Conservation (phyloP, 2,797 vertebrate genomes). For the Okamejei kenojei region DNA sequence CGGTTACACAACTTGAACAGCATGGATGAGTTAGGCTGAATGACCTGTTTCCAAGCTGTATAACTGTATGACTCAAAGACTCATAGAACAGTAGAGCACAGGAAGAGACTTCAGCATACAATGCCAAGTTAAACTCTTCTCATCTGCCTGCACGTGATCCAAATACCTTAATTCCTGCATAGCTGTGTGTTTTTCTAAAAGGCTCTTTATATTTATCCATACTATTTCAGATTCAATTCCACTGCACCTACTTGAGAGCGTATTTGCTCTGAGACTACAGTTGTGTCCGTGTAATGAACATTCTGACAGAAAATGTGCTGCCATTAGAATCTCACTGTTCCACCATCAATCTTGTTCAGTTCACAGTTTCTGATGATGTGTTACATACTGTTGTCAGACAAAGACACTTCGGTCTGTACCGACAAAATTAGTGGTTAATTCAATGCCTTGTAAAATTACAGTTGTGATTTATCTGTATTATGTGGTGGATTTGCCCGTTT, state of each 20-base stretch:
- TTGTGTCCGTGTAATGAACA: neutral
- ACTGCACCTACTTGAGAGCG: neutral
- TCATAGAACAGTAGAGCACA: too few species aligned
- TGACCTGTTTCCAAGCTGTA: too few species aligned
- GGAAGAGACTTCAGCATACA: too few species aligned
- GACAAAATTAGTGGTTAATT: neutral
- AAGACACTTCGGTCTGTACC: neutral
- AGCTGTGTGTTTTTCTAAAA: too few species aligned
- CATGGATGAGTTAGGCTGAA: too few species aligned
- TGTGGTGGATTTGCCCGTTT: neutral
- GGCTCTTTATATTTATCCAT: neutral
- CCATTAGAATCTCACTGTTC: neutral
- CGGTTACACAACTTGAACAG: too few species aligned
- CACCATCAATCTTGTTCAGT: neutral
- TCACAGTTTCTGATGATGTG: neutral
- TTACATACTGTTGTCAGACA: neutral
- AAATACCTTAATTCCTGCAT: too few species aligned
- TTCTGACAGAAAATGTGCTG: neutral
- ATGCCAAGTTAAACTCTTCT: too few species aligned
- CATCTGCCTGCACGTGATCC: too few species aligned
- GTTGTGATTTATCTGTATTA: neutral
- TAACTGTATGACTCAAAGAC: too few species aligned
- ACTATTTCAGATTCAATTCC: neutral
- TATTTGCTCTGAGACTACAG: neutral
- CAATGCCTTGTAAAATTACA: neutral